phyloP scores from a whole-genome alignment of 2,113 vertebrate species.

The Zosterops borbonicus region DNA sequence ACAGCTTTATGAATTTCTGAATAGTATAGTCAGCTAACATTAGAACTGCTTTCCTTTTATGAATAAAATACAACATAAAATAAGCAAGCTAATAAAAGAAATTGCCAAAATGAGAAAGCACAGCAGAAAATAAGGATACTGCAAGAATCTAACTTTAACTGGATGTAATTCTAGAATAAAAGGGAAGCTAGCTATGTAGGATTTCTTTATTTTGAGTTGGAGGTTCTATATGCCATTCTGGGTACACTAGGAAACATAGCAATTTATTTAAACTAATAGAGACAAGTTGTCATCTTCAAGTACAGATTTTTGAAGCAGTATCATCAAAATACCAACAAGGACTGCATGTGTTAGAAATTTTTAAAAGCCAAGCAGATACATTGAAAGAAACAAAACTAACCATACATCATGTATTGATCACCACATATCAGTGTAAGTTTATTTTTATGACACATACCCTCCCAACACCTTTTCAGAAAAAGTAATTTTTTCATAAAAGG shows the following conservation, averaged over 20 bases:
- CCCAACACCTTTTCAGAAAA: background rate
- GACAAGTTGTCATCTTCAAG: background rate
- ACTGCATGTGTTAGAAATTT: background rate
- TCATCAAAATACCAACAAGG: background rate
- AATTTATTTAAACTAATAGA: background rate
- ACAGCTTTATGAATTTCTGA: slow-evolving; percentile 9
- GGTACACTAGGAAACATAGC: background rate
- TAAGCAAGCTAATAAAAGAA: background rate
- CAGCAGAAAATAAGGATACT: background rate
- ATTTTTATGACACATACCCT: background rate
- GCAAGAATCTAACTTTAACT: background rate
- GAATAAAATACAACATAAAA: background rate
- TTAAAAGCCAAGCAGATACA: background rate
- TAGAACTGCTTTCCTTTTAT: background rate
- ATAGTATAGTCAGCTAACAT: background rate
- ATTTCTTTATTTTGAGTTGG: background rate
- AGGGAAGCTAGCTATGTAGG: background rate
- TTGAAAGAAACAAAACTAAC: background rate
- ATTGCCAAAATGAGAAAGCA: background rate
- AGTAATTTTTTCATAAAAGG: background rate
- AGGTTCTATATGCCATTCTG: background rate
- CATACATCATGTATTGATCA: background rate
- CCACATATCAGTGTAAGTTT: background rate
- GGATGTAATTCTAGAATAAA: background rate
- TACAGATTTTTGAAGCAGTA: background rate